Conservation (phyloP, 2,113 vertebrate species). For the Equus quagga region DNA sequence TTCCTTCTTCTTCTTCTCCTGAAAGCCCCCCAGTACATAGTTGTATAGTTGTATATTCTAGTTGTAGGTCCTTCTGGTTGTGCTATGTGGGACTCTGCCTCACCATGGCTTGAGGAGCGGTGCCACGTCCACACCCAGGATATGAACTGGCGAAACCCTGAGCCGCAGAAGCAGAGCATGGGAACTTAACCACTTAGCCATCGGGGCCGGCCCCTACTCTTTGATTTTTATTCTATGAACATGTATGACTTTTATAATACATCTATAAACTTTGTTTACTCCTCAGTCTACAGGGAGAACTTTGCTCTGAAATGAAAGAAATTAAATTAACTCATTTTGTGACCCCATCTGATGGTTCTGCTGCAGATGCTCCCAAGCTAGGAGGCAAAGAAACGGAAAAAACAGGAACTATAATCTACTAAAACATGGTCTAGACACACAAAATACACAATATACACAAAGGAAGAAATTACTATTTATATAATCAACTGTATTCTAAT, state of each 20-base stretch:
- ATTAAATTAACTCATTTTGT: neutral
- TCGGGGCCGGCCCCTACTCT: neutral
- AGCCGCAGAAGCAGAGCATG: no score
- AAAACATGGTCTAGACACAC: neutral
- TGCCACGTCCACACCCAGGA: no score
- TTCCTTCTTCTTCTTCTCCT: no score
- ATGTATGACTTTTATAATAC: neutral
- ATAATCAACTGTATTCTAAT: neutral
- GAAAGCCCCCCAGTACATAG: no score
- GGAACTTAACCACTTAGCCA: no score
- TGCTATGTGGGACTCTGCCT: no score
- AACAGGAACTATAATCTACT: conserved; percentile 8
- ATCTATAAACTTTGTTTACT: conserved; percentile 17
- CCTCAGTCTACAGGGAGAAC: neutral
- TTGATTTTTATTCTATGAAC: conserved; percentile 3
- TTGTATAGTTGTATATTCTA: no score
- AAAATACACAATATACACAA: conserved; percentile 25
- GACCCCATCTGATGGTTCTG: neutral
- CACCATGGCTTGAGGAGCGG: no score
- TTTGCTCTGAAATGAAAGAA: conserved; percentile 34
- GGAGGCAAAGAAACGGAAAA: neutral
- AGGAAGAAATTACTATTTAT: neutral
- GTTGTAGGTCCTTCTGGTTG: no score
- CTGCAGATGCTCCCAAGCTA: neutral
- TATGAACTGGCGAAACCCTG: no score